A percentile compares a stretch with the other conserved stretches of the same genome.
Conservation (phyloP, 2,888 invertebrate genomes). For the Drosophila fungiperda region DNA sequence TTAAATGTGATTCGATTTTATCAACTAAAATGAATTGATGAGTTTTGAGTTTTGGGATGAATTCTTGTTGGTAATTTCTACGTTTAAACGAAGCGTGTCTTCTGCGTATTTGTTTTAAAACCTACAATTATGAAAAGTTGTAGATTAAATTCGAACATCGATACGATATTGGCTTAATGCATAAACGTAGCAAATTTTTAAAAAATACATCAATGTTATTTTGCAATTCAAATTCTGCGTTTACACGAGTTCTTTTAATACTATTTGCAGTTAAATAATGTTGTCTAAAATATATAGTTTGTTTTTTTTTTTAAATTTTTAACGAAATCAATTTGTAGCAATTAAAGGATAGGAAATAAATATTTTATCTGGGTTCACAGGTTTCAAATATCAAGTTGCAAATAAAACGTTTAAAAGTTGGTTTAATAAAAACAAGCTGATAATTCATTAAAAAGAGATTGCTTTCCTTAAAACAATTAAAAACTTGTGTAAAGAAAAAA, state of each 20-base stretch:
- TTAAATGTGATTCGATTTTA: conserved; percentile 49
- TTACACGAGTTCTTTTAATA: conserved; percentile 32
- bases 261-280: background rate
- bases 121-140: conserved; percentile 20
- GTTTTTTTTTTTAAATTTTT: no score
- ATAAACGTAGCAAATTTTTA: conserved; percentile 27
- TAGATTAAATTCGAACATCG: conserved; percentile 2
- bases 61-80: conserved; percentile 9
- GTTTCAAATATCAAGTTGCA: background rate
- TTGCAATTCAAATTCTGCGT: conserved; percentile 8
- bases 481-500: background rate
- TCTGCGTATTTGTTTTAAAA: background rate
- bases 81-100: conserved; percentile 24
- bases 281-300: background rate
- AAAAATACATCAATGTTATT: conserved; percentile 7
- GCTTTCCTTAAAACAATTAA: background rate
- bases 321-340: background rate
- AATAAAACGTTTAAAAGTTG: background rate
- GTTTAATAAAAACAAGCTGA: background rate
- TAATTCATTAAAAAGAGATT: background rate
- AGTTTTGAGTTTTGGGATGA: conserved; percentile 8
- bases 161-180: conserved; percentile 2
- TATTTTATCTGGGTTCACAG: background rate
- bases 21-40: conserved; percentile 49
- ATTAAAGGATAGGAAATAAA: background rate